Percentiles rank a stretch among this genome's conserved stretches.
Evolutionary conservation across 2,888 invertebrate species (phyloP).

Genomic region (Mactromeris polynyma): DNA sequence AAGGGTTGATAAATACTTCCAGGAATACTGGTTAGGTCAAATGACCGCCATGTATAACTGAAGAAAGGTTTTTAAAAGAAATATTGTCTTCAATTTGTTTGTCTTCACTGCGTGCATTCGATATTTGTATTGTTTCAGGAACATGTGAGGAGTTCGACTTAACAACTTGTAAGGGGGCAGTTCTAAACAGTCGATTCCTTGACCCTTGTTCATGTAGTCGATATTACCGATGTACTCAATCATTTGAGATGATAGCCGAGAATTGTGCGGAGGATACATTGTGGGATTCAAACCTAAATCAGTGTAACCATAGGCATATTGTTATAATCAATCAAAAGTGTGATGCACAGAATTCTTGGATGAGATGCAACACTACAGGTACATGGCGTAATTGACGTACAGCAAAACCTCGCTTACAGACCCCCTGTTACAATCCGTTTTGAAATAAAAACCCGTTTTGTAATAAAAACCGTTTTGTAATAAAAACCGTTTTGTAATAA

Average conservation of each 20-base stretch:
- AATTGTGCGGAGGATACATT: constrained; percentile 40
- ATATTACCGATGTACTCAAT: constrained; percentile 30
- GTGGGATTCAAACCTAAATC: not conserved
- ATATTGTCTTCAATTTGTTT: too few species aligned
- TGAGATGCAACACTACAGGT: constrained; percentile 28
- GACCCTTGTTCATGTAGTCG: constrained; percentile 39
- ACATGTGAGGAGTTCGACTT: constrained; percentile 41
- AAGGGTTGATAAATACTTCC: too few species aligned
- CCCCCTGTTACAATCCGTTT: too few species aligned
- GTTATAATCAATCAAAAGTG: not conserved
- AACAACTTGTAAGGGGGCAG: not conserved
- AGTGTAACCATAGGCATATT: not conserved
- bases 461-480: too few species aligned
- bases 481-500: too few species aligned
- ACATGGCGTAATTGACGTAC: too few species aligned
- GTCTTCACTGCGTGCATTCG: too few species aligned
- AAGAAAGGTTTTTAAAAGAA: too few species aligned
- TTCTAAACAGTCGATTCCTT: not conserved
- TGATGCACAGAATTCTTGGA: not conserved
- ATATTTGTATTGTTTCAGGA: constrained; percentile 19
- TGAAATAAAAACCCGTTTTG: too few species aligned
- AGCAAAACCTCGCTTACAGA: too few species aligned
- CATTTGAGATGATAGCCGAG: not conserved
- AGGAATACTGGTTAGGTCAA: too few species aligned
- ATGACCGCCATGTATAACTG: too few species aligned